phyloP scores from a whole-genome alignment of 2,113 vertebrate genomes.

The Zosterops pallidus region DNA sequence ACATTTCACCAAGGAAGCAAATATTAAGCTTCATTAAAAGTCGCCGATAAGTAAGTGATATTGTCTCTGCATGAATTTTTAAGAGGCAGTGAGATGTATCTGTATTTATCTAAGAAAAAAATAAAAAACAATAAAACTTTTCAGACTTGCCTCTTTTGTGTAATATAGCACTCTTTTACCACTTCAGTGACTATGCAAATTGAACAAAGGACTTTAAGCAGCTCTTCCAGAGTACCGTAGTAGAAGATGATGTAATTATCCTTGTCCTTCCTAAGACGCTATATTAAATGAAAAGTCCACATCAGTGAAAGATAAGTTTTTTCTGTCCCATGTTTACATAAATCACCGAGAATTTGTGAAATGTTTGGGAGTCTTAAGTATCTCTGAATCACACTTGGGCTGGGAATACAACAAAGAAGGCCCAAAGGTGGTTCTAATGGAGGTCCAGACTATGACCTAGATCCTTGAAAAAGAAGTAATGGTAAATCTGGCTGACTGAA shows the following conservation, averaged over 20 bases:
- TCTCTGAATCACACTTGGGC: neutral
- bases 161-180: neutral
- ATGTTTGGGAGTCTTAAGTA: neutral
- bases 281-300: neutral
- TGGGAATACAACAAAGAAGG: neutral
- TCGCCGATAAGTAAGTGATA: neutral
- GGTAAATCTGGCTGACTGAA: neutral
- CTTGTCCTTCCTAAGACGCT: neutral
- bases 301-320: neutral
- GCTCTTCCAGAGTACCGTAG: neutral
- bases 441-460: neutral
- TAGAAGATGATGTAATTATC: neutral
- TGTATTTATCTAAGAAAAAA: conserved; percentile 24
- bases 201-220: neutral
- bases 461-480: neutral
- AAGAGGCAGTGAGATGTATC: neutral
- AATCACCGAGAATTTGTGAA: neutral
- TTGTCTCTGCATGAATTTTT: conserved; percentile 19
- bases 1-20: neutral
- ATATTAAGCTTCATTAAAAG: conserved; percentile 10
- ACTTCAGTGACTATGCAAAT: neutral
- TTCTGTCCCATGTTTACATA: neutral
- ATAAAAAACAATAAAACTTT: neutral
- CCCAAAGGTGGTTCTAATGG: neutral
- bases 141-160: neutral